A percentile compares a stretch with the other conserved stretches of the same genome.
Conservation (phyloP, 2,113 vertebrate genomes). For the Athene noctua region DNA sequence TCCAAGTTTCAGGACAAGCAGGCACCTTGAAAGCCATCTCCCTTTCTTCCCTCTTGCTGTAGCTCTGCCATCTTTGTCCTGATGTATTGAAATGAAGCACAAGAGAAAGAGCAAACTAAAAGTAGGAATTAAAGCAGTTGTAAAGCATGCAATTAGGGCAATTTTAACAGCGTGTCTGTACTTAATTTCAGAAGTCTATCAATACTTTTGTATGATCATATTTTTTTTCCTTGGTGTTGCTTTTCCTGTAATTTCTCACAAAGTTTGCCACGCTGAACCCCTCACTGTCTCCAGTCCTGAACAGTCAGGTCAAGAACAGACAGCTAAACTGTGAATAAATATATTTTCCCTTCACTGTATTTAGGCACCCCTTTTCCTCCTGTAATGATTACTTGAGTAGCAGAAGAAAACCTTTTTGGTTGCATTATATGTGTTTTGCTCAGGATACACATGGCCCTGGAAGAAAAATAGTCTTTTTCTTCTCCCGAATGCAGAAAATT, state of each 20-base stretch:
- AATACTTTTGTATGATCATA: not conserved
- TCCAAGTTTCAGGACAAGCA: not conserved
- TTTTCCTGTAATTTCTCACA: not conserved
- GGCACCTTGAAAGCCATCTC: not conserved
- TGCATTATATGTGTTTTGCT: not conserved
- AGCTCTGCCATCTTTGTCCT: not conserved
- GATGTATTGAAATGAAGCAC: rapidly evolving
- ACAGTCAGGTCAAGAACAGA: not conserved
- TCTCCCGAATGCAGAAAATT: not conserved
- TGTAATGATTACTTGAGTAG: not conserved
- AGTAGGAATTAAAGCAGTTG: not conserved
- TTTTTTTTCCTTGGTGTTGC: not conserved
- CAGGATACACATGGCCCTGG: not conserved
- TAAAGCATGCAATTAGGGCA: not conserved
- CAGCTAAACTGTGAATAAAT: not conserved
- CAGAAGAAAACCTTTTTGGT: not conserved
- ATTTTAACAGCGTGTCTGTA: not conserved
- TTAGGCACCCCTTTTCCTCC: not conserved
- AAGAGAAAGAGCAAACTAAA: not conserved
- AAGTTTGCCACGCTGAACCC: not conserved
- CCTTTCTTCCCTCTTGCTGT: not conserved
- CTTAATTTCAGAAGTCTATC: not conserved
- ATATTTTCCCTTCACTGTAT: not conserved
- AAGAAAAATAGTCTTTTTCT: not conserved
- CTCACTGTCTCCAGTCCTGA: not conserved